phyloP scores from a whole-genome alignment of 2,797 vertebrate genomes.

The Melanotaenia pygmaea region DNA sequence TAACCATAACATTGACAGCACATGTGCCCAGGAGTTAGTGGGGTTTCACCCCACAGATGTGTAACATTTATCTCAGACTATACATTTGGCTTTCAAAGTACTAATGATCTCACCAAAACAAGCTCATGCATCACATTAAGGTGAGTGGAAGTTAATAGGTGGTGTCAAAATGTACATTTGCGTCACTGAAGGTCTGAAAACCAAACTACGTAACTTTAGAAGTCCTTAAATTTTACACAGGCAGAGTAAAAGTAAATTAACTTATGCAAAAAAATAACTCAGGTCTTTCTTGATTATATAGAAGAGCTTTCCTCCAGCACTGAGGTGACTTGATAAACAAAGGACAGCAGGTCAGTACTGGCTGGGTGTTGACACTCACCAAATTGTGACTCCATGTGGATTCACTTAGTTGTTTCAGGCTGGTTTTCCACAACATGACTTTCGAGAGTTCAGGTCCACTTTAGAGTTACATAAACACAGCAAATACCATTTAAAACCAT shows the following conservation, averaged over 20 bases:
- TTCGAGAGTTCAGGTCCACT: slow-evolving; percentile 56
- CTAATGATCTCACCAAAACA: slow-evolving; percentile 8
- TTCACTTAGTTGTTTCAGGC: slow-evolving; percentile 63
- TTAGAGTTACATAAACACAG: slow-evolving; percentile 61
- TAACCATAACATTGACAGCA: background rate
- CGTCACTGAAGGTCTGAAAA: background rate
- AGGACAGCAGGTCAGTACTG: slow-evolving; percentile 47
- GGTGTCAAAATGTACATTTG: background rate
- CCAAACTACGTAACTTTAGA: background rate
- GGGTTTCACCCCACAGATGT: background rate
- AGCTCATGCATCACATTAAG: background rate
- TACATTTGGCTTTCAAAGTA: background rate
- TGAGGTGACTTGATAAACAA: slow-evolving; percentile 32
- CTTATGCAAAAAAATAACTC: background rate
- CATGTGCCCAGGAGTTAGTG: background rate
- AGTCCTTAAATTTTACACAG: background rate
- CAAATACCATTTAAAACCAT: slow-evolving; percentile 52
- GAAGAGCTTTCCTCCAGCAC: slow-evolving; percentile 16
- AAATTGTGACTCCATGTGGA: slow-evolving; percentile 60
- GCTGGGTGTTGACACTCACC: slow-evolving; percentile 25
- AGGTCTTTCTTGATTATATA: background rate
- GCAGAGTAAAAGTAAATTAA: no score
- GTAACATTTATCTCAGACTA: background rate
- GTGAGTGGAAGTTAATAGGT: background rate
- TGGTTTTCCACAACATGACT: slow-evolving; percentile 66